Percentiles rank a stretch among this genome's conserved stretches.
Conservation (phyloP, 2,113 vertebrate genomes). For the Larimichthys polyactis region DNA sequence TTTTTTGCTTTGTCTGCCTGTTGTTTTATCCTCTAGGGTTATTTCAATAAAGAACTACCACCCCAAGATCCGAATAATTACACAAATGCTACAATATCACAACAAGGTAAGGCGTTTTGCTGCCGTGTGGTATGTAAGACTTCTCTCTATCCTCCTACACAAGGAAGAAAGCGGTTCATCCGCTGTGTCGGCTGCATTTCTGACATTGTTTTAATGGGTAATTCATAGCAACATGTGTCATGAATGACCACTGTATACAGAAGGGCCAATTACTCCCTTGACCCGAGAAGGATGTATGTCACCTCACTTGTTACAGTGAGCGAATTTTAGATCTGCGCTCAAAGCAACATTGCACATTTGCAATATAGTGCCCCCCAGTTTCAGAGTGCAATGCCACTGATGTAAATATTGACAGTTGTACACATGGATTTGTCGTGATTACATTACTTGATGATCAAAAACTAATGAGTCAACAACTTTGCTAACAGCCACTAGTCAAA, state of each 20-base stretch:
- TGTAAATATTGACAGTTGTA: too few species aligned
- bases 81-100: constrained; percentile 99
- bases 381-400: too few species aligned
- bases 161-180: background rate
- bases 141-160: background rate
- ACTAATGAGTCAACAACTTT: too few species aligned
- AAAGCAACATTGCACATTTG: too few species aligned
- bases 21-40: constrained; percentile 85
- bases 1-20: constrained; percentile 1
- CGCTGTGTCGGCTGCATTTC: background rate
- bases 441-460: too few species aligned
- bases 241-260: too few species aligned
- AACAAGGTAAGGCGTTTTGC: constrained; percentile 90
- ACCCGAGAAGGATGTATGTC: background rate
- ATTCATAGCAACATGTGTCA: background rate
- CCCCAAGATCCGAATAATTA: constrained; percentile 99
- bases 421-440: too few species aligned
- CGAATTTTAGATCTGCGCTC: background rate
- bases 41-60: constrained; percentile 99
- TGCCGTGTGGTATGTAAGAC: background rate
- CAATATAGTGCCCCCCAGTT: too few species aligned
- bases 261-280: background rate
- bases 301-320: background rate
- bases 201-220: background rate
- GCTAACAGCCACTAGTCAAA: too few species aligned